phyloP scores from a whole-genome alignment of 2,113 vertebrate genomes.

The Amazona guildingii region DNA sequence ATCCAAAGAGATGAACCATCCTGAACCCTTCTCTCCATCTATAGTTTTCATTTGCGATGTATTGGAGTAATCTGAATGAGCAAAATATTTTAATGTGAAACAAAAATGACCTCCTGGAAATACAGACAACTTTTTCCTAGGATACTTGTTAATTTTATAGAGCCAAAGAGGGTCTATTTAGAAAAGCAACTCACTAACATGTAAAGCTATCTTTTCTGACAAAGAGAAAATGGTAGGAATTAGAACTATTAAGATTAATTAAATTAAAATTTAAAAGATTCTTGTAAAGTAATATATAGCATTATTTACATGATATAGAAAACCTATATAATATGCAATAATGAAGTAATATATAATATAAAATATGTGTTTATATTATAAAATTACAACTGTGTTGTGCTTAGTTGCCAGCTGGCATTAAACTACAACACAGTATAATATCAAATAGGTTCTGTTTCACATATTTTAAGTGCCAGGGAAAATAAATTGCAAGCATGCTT shows the following conservation, averaged over 20 bases:
- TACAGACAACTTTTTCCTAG: background rate
- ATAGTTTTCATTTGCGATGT: background rate
- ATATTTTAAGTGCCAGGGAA: background rate
- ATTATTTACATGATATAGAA: background rate
- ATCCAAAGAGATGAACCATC: background rate
- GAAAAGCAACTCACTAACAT: background rate
- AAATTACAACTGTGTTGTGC: background rate
- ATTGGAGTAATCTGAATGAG: background rate
- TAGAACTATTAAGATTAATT: background rate
- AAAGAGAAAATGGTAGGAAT: slow-evolving; percentile 5
- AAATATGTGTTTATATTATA: background rate
- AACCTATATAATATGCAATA: background rate
- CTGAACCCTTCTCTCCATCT: background rate
- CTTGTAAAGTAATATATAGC: background rate
- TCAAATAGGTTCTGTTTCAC: slow-evolving; percentile 19
- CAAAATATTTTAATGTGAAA: slow-evolving; percentile 4
- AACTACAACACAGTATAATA: background rate
- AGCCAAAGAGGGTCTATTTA: background rate
- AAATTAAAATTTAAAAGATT: background rate
- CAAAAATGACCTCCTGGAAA: slow-evolving; percentile 33
- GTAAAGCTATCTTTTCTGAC: background rate
- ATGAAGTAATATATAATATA: background rate
- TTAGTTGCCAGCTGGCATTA: background rate
- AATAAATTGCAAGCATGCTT: slow-evolving; percentile 21
- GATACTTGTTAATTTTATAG: background rate